These are phyloP conservation scores for Nasua narica DNA, from an alignment of 2,797 vertebrate species.

Conservation along the genomic window DNA sequence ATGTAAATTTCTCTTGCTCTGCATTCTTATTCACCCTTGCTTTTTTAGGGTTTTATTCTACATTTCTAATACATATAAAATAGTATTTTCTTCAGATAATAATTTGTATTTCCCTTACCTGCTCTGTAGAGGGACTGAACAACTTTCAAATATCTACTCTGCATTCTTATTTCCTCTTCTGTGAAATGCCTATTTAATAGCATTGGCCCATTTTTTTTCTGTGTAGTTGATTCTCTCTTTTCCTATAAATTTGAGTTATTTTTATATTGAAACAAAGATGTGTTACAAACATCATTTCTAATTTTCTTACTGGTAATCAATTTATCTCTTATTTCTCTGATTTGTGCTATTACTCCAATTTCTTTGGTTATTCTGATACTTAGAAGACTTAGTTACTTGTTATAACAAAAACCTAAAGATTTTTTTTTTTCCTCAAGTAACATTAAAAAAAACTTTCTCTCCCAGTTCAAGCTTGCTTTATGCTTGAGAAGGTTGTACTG, in stretches of 20 bases:
- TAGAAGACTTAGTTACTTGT: neutral
- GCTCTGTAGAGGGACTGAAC: neutral
- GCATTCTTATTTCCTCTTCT: neutral
- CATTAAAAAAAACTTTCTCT: neutral
- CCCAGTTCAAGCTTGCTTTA: neutral
- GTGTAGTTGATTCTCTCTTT: neutral
- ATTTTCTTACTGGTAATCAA: neutral
- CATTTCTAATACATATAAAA: neutral
- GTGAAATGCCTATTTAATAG: neutral
- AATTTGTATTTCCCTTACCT: neutral
- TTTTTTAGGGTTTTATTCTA: neutral
- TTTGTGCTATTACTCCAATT: neutral
- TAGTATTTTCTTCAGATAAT: neutral
- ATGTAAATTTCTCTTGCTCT: neutral
- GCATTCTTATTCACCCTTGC: neutral
- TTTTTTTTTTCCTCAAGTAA: neutral
- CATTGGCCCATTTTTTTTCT: neutral
- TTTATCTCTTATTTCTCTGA: neutral
- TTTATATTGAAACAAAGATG: neutral
- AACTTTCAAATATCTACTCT: neutral
- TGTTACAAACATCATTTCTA: neutral
- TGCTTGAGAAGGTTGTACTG: neutral
- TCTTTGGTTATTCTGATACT: neutral
- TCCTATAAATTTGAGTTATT: neutral
- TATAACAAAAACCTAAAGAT: neutral